Evolutionary conservation across 2,888 invertebrate genomes (phyloP).

Genomic region (Idaea dimidiata): DNA sequence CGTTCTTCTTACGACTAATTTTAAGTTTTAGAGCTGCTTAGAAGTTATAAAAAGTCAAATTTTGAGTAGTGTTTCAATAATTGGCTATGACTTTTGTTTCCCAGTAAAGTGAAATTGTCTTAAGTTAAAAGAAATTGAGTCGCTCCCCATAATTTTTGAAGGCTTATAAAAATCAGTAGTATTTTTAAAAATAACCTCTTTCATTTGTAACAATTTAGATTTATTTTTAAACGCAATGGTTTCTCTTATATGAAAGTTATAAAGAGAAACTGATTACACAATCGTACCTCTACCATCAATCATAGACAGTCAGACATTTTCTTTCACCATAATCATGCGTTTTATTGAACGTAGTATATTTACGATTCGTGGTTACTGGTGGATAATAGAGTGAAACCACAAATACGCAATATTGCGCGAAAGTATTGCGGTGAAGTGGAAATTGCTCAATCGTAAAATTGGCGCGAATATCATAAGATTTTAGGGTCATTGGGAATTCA

Average conservation of each 20-base stretch:
- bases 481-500: too few species aligned
- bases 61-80: too few species aligned
- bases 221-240: neutral
- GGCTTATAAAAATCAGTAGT: too few species aligned
- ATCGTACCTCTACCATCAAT: neutral
- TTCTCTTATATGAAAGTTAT: neutral
- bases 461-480: neutral
- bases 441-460: conserved; percentile 1
- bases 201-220: neutral
- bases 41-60: too few species aligned
- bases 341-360: neutral
- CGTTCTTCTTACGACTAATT: too few species aligned
- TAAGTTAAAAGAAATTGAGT: too few species aligned
- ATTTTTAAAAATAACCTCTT: neutral
- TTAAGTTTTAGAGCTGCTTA: too few species aligned
- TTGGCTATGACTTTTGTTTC: too few species aligned
- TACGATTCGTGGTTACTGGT: neutral
- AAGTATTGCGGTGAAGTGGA: neutral
- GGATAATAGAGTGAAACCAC: neutral
- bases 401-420: conserved; percentile 1
- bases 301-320: neutral
- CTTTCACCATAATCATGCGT: neutral
- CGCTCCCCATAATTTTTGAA: too few species aligned
- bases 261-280: neutral
- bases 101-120: too few species aligned